Percentiles rank a stretch among this genome's conserved stretches.
These are phyloP conservation scores for Echeneis naucrates DNA, from an alignment of 2,797 vertebrate species.

Conservation along the genomic window DNA sequence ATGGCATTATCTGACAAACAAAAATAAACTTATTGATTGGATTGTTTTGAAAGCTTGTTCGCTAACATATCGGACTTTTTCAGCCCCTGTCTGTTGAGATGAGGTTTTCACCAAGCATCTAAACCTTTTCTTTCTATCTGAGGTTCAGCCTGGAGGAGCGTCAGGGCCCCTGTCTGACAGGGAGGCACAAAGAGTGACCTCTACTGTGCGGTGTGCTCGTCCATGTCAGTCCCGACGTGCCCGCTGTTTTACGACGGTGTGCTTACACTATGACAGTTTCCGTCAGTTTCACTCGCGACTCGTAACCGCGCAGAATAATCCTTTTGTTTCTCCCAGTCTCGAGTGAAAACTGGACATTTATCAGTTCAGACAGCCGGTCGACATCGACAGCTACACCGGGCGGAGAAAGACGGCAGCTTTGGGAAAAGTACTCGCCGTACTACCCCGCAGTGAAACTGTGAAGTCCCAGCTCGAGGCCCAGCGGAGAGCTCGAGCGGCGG, in stretches of 20 bases:
- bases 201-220: conserved; percentile 50
- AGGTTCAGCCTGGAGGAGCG: conserved; percentile 49
- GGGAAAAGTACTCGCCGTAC: conserved; percentile 41
- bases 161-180: conserved; percentile 14
- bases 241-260: conserved; percentile 80
- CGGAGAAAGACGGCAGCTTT: neutral
- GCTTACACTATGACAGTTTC: conserved; percentile 81
- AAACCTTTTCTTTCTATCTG: neutral
- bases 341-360: conserved; percentile 32
- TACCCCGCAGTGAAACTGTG: conserved; percentile 38
- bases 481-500: conserved; percentile 72
- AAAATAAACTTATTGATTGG: no score
- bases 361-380: conserved; percentile 15
- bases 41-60: neutral
- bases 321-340: conserved; percentile 44
- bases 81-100: no score
- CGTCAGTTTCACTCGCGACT: conserved; percentile 75
- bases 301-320: conserved; percentile 70
- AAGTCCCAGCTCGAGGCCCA: conserved; percentile 73
- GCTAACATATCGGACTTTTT: no score
- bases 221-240: conserved; percentile 63
- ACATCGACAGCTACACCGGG: neutral
- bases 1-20: no score
- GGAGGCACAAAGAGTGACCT: conserved; percentile 68
- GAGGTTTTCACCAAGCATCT: neutral